These are phyloP conservation scores for Siphonodentalium dalli DNA, from an alignment of 2,888 invertebrate species.

Conservation along the genomic window DNA sequence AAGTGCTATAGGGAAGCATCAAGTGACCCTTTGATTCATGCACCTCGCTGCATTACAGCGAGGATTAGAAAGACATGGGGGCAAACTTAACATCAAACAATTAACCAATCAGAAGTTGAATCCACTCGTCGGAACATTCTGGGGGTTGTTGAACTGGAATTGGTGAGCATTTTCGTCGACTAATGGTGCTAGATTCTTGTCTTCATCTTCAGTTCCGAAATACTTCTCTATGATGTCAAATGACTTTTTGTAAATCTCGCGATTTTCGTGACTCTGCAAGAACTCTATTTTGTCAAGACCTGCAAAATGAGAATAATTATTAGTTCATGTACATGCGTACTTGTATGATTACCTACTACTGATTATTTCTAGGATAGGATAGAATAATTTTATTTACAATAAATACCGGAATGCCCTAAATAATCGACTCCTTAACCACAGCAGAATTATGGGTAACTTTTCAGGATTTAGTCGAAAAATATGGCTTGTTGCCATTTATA, in stretches of 20 bases:
- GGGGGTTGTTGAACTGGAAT: conserved; percentile 46
- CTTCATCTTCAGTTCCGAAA: conserved; percentile 83
- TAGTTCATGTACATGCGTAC: too few relatives aligned
- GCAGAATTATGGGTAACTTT: too few relatives aligned
- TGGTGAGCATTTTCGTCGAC: conserved; percentile 70
- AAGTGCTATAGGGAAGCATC: too few relatives aligned
- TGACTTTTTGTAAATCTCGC: conserved; percentile 95
- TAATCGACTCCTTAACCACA: too few relatives aligned
- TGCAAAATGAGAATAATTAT: conserved; percentile 34
- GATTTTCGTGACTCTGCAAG: conserved; percentile 94
- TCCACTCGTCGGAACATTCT: conserved; percentile 48
- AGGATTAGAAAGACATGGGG: too few relatives aligned
- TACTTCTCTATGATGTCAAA: conserved; percentile 96
- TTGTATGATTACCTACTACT: not conserved
- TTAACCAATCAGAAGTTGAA: conserved; percentile 55
- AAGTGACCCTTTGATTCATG: too few relatives aligned
- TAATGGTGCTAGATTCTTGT: conserved; percentile 75
- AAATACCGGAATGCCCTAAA: too few relatives aligned
- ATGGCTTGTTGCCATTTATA: too few relatives aligned
- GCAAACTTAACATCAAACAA: too few relatives aligned
- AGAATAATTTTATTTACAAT: too few relatives aligned
- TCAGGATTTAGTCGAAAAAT: too few relatives aligned
- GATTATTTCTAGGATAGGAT: not conserved
- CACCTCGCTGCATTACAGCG: too few relatives aligned
- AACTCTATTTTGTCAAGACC: conserved; percentile 97